phyloP scores from a whole-genome alignment of 2,113 vertebrate genomes.

The Apaloderma vittatum region DNA sequence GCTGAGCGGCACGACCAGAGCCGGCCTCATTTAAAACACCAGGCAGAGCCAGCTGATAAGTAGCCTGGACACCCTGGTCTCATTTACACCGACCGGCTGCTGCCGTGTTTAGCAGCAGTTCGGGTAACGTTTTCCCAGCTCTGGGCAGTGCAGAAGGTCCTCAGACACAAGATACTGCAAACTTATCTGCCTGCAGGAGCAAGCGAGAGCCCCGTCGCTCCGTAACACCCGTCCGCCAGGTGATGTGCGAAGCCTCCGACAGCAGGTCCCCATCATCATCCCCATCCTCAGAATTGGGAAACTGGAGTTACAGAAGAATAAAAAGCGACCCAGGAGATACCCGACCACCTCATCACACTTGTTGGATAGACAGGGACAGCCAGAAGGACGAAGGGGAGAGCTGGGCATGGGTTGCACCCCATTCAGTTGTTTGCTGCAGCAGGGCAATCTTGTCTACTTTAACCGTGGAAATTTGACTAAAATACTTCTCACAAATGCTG shows the following conservation, averaged over 20 bases:
- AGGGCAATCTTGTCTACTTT: neutral
- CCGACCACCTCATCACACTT: neutral
- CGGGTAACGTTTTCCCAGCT: neutral
- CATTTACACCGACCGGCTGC: neutral
- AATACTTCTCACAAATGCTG: neutral
- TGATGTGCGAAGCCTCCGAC: neutral
- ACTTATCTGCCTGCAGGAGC: neutral
- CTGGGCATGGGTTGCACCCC: neutral
- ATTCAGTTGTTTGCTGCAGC: accelerated
- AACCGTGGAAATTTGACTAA: neutral
- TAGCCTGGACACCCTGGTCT: neutral
- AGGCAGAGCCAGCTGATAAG: neutral
- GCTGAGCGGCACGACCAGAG: neutral
- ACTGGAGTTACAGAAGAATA: neutral
- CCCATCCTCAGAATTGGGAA: neutral
- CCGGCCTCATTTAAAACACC: neutral
- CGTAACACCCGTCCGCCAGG: neutral
- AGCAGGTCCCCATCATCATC: neutral
- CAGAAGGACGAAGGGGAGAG: neutral
- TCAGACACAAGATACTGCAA: neutral
- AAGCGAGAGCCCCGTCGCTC: neutral
- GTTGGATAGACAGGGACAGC: neutral
- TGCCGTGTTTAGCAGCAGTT: neutral
- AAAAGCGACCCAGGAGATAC: accelerated
- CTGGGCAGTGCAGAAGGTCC: neutral